Percentiles rank a stretch among this genome's conserved stretches.
These are phyloP conservation scores for Poecilia latipinna DNA, from an alignment of 2,113 vertebrate genomes.

Conservation along the genomic window DNA sequence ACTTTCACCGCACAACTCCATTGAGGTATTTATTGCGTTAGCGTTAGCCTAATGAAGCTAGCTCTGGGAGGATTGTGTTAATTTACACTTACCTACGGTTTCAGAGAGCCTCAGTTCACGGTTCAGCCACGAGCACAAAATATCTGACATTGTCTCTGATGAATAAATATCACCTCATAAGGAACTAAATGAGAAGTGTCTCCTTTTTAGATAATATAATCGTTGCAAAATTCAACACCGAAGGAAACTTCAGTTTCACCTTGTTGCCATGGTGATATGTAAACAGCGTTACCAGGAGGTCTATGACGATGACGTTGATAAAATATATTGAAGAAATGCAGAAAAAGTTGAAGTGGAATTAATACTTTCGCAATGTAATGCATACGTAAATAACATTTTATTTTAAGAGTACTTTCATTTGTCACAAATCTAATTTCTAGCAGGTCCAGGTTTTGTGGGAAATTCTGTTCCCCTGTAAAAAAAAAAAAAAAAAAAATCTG, in stretches of 20 bases:
- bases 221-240: neutral
- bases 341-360: no score
- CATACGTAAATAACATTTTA: no score
- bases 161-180: neutral
- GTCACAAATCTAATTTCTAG: no score
- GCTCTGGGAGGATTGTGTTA: neutral
- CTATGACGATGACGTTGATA: neutral
- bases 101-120: slow-evolving; percentile 86
- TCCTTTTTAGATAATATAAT: neutral
- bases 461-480: no score
- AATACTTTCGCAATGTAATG: no score
- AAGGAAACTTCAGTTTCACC: neutral
- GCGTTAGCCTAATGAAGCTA: slow-evolving; percentile 10
- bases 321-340: no score
- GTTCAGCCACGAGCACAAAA: slow-evolving; percentile 92
- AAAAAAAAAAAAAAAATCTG: no score
- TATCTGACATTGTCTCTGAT: slow-evolving; percentile 82
- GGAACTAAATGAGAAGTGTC: neutral
- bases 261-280: slow-evolving; percentile 5
- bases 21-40: neutral
- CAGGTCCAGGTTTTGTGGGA: no score
- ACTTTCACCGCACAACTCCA: neutral
- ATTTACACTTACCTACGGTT: slow-evolving; percentile 83
- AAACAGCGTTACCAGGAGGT: neutral
- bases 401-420: no score